These are phyloP conservation scores for Octomys mimax DNA, from an alignment of 2,797 vertebrate species.

Conservation along the genomic window DNA sequence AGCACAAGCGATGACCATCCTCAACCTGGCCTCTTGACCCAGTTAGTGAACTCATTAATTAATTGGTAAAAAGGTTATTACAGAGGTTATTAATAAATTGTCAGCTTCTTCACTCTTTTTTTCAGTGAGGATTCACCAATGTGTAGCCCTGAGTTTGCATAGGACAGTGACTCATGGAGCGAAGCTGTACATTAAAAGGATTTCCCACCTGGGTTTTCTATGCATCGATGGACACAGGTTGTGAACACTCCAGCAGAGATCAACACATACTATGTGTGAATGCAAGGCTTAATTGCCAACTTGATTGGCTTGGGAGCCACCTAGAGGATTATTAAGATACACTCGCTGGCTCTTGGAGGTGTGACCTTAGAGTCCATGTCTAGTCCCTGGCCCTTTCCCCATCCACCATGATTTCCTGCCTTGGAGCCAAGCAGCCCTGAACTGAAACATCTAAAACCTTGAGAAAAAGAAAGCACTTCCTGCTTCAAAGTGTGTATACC, in stretches of 20 bases:
- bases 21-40: neutral
- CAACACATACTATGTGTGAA: neutral
- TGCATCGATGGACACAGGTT: neutral
- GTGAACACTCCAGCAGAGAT: neutral
- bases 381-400: neutral
- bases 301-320: neutral
- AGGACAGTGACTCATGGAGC: neutral
- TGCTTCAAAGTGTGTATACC: neutral
- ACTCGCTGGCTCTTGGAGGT: no score
- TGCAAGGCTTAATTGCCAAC: neutral
- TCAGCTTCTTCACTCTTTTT: neutral
- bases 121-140: neutral
- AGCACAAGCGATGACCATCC: neutral
- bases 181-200: neutral
- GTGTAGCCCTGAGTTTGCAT: neutral
- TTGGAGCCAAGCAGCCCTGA: neutral
- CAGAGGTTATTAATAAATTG: neutral
- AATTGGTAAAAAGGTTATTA: neutral
- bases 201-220: neutral
- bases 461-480: neutral
- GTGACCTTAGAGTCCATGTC: neutral
- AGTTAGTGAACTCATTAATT: neutral
- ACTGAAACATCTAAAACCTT: neutral
- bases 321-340: neutral
- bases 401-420: neutral